phyloP scores from a whole-genome alignment of 2,797 vertebrate species.

The Melanitta fusca region DNA sequence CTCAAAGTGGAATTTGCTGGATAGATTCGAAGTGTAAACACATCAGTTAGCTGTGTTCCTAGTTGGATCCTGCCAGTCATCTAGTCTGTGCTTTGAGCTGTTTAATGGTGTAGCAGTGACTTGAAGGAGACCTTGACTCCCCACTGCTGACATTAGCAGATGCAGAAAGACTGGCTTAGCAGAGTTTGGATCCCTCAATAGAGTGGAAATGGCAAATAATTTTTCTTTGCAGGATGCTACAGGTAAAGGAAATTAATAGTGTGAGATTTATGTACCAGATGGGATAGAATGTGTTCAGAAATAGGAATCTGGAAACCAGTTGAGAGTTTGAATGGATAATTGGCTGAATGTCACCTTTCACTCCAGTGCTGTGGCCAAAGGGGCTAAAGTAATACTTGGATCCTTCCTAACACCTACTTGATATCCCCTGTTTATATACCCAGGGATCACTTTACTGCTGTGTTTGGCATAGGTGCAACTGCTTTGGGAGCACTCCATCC shows the following conservation, averaged over 20 bases:
- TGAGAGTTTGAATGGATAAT: neutral
- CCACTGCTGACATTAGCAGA: neutral
- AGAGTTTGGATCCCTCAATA: neutral
- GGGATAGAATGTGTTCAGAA: neutral
- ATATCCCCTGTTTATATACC: constrained; percentile 18
- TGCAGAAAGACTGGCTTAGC: neutral
- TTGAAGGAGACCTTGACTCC: neutral
- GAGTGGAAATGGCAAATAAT: constrained; percentile 7
- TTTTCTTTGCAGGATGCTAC: constrained; percentile 6
- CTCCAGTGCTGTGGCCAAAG: neutral
- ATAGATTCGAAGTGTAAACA: neutral
- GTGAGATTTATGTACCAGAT: constrained; percentile 3
- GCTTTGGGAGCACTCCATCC: constrained; percentile 9
- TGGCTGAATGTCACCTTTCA: constrained; percentile 19
- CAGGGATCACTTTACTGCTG: constrained; percentile 45
- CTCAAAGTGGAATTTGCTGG: neutral
- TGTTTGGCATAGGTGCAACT: constrained; percentile 28
- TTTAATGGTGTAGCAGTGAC: neutral
- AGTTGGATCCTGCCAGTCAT: neutral
- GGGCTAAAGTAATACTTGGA: constrained; percentile 20
- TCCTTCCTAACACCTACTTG: neutral
- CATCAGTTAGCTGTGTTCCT: neutral
- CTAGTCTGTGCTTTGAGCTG: neutral
- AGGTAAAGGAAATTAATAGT: constrained; percentile 52
- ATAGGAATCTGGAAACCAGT: neutral